These are phyloP conservation scores for Spilarctia lutea DNA, from an alignment of 2,888 invertebrate genomes.

Conservation along the genomic window DNA sequence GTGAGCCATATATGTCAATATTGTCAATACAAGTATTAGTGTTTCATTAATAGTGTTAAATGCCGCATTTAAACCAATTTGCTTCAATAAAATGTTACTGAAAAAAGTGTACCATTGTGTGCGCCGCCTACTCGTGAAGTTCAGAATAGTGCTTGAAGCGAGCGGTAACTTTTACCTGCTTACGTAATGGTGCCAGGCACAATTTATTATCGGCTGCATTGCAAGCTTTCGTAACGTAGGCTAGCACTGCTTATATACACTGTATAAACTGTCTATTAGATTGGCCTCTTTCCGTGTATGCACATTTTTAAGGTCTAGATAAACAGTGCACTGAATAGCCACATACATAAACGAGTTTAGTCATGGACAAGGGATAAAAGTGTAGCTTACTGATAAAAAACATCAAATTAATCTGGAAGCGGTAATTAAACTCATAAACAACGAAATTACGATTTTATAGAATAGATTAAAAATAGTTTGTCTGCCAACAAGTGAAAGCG, in stretches of 20 bases:
- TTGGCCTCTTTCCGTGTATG: constrained; percentile 62
- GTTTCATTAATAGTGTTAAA: constrained; percentile 13
- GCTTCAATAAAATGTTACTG: constrained; percentile 5
- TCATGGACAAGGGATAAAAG: constrained; percentile 4
- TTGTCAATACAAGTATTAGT: constrained; percentile 3
- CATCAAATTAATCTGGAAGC: constrained; percentile 18
- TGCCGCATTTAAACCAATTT: background rate
- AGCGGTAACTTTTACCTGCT: constrained; percentile 83
- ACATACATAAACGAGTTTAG: background rate
- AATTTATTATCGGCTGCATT: constrained; percentile 82
- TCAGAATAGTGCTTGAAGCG: constrained; percentile 75
- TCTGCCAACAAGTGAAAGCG: constrained; percentile 60
- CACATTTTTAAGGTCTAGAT: constrained; percentile 55
- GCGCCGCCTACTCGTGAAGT: constrained; percentile 67
- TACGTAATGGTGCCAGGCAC: constrained; percentile 79
- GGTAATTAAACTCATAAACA: background rate
- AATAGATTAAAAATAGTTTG: constrained; percentile 15
- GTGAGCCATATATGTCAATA: constrained; percentile 31
- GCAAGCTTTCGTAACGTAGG: constrained; percentile 83
- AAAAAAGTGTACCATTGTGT: constrained; percentile 39
- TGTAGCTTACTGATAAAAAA: constrained; percentile 7
- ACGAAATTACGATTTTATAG: background rate
- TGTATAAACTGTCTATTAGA: constrained; percentile 42
- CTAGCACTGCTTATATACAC: constrained; percentile 69
- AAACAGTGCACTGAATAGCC: background rate